Percentiles rank a stretch among this genome's conserved stretches.
Evolutionary conservation across 2,888 invertebrate genomes (phyloP).

Genomic region (Stegophylla sp.): DNA sequence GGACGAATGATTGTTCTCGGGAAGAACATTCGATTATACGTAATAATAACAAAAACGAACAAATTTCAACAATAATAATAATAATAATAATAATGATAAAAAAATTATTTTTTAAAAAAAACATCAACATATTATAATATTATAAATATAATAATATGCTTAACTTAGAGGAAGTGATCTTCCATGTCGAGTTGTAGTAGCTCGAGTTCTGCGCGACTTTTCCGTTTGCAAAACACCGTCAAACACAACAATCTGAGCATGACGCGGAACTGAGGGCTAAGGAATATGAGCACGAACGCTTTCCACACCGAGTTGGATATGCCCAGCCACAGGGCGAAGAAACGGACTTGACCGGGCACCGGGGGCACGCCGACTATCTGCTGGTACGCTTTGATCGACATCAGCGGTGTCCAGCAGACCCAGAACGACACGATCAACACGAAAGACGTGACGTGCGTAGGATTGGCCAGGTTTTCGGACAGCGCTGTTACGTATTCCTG

Average conservation of each 20-base stretch:
- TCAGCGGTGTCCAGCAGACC: conserved; percentile 93
- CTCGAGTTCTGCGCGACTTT: conserved; percentile 83
- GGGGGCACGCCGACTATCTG: conserved; percentile 63
- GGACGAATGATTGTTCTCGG: conserved; percentile 59
- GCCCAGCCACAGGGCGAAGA: conserved; percentile 93
- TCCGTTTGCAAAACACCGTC: conserved; percentile 86
- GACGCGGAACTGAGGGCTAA: conserved; percentile 91
- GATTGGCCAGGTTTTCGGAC: conserved; percentile 88
- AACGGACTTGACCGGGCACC: conserved; percentile 82
- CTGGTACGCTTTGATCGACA: conserved; percentile 80
- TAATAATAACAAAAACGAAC: conserved; percentile 57
- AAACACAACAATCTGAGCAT: conserved; percentile 86
- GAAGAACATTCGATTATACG: conserved; percentile 59
- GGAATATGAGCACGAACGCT: conserved; percentile 83
- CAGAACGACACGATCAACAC: conserved; percentile 88
- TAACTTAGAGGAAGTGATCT: conserved; percentile 66
- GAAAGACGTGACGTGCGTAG: conserved; percentile 95
- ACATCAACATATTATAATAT: neutral
- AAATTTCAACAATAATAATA: conserved; percentile 52
- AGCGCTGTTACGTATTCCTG: conserved; percentile 86
- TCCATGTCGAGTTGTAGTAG: conserved; percentile 86
- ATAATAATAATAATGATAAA: conserved; percentile 42
- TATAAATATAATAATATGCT: conserved; percentile 66
- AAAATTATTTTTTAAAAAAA: conserved; percentile 3
- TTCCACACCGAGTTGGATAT: conserved; percentile 96